These are phyloP conservation scores for Spisula solida DNA, from an alignment of 2,888 invertebrate genomes.

Conservation along the genomic window DNA sequence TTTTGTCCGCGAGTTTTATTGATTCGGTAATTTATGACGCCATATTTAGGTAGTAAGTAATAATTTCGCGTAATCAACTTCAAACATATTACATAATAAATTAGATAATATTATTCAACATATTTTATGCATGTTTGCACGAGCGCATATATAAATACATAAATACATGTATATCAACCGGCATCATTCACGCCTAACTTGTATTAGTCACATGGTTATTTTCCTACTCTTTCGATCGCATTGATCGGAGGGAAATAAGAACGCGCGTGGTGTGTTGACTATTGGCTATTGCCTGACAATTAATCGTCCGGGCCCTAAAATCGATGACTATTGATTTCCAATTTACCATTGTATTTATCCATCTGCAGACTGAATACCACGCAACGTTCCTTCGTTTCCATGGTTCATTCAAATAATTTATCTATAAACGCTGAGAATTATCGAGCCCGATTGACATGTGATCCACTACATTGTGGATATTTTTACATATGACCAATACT, in stretches of 20 bases:
- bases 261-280: constrained; percentile 20
- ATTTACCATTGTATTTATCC: constrained; percentile 52
- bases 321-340: constrained; percentile 54
- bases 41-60: no score
- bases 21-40: no score
- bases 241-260: not conserved
- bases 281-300: constrained; percentile 38
- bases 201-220: constrained; percentile 2
- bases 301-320: constrained; percentile 46
- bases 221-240: not conserved
- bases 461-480: not conserved
- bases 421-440: constrained; percentile 21
- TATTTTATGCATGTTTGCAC: no score
- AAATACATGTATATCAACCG: not conserved
- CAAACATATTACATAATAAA: no score
- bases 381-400: constrained; percentile 39
- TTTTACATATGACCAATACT: not conserved
- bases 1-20: no score
- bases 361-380: constrained; percentile 26
- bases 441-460: constrained; percentile 2
- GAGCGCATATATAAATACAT: no score
- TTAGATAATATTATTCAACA: no score
- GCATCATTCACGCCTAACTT: not conserved
- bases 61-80: no score
- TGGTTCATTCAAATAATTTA: constrained; percentile 29